Evolutionary conservation across 2,113 vertebrate genomes (phyloP).

Genomic region (Anoplopoma fimbria): DNA sequence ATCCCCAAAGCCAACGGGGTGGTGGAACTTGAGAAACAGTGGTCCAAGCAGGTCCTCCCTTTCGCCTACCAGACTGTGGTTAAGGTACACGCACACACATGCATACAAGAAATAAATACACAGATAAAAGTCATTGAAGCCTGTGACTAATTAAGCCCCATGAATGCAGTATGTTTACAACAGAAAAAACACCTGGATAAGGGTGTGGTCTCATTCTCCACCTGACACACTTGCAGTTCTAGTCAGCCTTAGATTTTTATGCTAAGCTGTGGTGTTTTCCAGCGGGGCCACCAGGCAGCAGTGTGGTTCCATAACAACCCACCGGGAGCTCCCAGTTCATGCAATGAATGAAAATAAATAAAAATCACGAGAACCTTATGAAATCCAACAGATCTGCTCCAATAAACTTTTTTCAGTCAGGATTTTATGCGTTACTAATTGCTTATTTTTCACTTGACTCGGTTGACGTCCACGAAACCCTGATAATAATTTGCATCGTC

Average conservation of each 20-base stretch:
- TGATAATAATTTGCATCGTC: too few relatives aligned
- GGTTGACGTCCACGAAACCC: too few relatives aligned
- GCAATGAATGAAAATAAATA: neutral
- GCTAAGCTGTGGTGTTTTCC: neutral
- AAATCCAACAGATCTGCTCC: neutral
- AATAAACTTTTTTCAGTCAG: neutral
- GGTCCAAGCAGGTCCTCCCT: constrained; percentile 94
- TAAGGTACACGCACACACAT: constrained; percentile 81
- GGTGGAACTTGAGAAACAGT: constrained; percentile 95
- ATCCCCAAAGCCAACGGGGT: constrained; percentile 89
- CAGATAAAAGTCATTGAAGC: neutral
- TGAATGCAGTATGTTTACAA: neutral
- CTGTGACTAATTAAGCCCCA: neutral
- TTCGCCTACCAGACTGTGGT: constrained; percentile 94
- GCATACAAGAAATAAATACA: neutral
- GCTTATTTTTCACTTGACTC: too few relatives aligned
- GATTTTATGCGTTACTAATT: too few relatives aligned
- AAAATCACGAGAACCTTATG: neutral
- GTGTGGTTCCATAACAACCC: neutral
- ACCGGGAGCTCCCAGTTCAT: neutral
- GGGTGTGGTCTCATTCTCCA: too few relatives aligned
- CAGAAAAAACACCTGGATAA: neutral
- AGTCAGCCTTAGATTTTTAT: neutral
- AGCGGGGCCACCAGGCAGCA: neutral
- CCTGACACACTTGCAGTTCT: neutral